Conservation (phyloP, 2,113 vertebrate genomes). For the Leiothrix lutea region DNA sequence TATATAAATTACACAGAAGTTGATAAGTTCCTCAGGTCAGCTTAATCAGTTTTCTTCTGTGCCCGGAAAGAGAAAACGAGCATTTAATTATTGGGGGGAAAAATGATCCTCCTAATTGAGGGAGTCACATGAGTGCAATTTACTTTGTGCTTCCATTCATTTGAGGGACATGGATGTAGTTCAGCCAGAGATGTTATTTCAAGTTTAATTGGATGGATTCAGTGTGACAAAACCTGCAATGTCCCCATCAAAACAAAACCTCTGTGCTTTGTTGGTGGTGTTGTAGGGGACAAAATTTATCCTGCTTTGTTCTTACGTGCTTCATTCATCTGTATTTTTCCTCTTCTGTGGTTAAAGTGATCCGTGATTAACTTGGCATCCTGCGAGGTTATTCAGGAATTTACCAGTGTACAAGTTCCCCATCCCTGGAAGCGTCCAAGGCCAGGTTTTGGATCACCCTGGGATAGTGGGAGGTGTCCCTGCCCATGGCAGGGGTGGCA, state of each 20-base stretch:
- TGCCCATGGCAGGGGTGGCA: neutral
- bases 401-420: neutral
- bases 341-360: neutral
- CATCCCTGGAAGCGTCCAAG: neutral
- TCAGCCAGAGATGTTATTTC: neutral
- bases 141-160: neutral
- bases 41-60: constrained; percentile 15
- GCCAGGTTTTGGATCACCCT: neutral
- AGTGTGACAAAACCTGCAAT: neutral
- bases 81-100: constrained; percentile 28
- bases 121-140: neutral
- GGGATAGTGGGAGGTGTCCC: neutral
- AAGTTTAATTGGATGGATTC: neutral
- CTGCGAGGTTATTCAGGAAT: neutral
- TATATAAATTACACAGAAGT: neutral
- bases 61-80: neutral
- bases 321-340: neutral
- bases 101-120: constrained; percentile 2
- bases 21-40: neutral
- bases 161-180: neutral
- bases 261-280: neutral
- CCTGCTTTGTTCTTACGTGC: fast-evolving
- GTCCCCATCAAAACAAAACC: neutral
- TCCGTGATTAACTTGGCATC: fast-evolving
- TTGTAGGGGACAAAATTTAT: neutral